A percentile compares a stretch with the other conserved stretches of the same genome.
phyloP scores from a whole-genome alignment of 35 echinoderm and acorn worm genomes.

The Nesometra sesokonis region DNA sequence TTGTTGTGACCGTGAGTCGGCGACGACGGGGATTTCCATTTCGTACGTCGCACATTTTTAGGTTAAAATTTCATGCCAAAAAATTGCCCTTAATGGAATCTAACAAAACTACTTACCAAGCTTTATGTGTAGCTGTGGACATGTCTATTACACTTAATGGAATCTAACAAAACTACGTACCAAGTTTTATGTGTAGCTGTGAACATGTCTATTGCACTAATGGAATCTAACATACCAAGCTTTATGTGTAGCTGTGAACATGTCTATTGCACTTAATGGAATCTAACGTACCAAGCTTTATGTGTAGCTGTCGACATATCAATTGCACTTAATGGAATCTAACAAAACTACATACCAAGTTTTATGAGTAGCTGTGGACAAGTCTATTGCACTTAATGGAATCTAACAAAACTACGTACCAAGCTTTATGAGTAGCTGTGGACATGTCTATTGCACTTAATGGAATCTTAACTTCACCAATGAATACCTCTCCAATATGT shows the following conservation, averaged over 20 bases:
- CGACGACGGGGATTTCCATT: no score
- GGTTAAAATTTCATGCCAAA: no score
- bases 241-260: conserved; percentile 49
- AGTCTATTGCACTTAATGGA: no score
- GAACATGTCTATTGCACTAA: conserved; percentile 65
- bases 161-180: conserved; percentile 31
- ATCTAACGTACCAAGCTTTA: conserved; percentile 85
- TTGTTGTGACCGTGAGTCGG: no score
- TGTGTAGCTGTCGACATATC: conserved; percentile 53
- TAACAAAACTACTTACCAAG: conserved; percentile 49
- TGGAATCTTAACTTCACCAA: conserved; percentile 83
- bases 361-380: conserved; percentile 50
- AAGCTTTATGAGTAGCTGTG: conserved; percentile 66
- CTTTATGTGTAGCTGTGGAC: conserved; percentile 53
- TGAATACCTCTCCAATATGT: conserved; percentile 50
- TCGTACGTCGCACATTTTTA: no score
- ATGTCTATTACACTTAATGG: no score
- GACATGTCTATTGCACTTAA: conserved; percentile 73
- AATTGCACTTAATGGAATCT: no score
- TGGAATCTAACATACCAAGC: conserved; percentile 78
- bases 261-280: conserved; percentile 57
- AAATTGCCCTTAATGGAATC: no score
- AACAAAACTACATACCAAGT: conserved; percentile 51
- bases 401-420: conserved; percentile 39
- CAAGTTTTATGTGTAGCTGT: conserved; percentile 72